Conservation (phyloP, 1,140 invertebrate species). For the Andrena cerasifolii region DNA sequence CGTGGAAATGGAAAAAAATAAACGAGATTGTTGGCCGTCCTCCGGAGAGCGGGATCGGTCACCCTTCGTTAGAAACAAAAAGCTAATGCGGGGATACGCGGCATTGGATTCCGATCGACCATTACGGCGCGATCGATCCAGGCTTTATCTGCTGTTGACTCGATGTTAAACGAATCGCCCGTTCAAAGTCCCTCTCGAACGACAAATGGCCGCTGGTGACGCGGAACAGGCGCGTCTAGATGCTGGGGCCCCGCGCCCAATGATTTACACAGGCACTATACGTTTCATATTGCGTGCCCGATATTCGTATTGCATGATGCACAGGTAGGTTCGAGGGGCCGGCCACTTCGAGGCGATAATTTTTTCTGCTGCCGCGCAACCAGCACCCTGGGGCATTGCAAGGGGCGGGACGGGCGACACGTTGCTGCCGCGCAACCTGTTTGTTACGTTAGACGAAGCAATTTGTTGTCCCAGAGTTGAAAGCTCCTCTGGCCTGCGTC, state of each 20-base stretch:
- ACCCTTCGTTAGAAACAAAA: slow-evolving; percentile 62
- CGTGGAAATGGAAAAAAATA: slow-evolving; percentile 27
- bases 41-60: slow-evolving; percentile 36
- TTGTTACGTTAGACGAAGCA: slow-evolving; percentile 70
- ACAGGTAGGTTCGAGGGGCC: slow-evolving; percentile 25
- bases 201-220: slow-evolving; percentile 62
- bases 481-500: slow-evolving; percentile 33
- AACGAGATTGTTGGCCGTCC: slow-evolving; percentile 29
- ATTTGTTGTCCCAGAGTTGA: slow-evolving; percentile 62
- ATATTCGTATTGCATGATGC: slow-evolving; percentile 3
- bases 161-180: slow-evolving; percentile 67
- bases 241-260: slow-evolving; percentile 11
- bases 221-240: slow-evolving; percentile 42
- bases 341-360: slow-evolving; percentile 66
- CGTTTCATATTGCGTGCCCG: background rate
- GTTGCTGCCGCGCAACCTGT: slow-evolving; percentile 59
- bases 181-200: slow-evolving; percentile 45
- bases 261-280: background rate
- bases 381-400: slow-evolving; percentile 60
- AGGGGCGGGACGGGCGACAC: slow-evolving; percentile 43
- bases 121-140: slow-evolving; percentile 63
- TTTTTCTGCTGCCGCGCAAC: slow-evolving; percentile 55
- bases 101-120: slow-evolving; percentile 62
- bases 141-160: slow-evolving; percentile 69
- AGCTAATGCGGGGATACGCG: slow-evolving; percentile 59